Percentiles rank a stretch among this genome's conserved stretches.
phyloP scores from a whole-genome alignment of 2,888 invertebrate species.

The Alentia gelatinosa region DNA sequence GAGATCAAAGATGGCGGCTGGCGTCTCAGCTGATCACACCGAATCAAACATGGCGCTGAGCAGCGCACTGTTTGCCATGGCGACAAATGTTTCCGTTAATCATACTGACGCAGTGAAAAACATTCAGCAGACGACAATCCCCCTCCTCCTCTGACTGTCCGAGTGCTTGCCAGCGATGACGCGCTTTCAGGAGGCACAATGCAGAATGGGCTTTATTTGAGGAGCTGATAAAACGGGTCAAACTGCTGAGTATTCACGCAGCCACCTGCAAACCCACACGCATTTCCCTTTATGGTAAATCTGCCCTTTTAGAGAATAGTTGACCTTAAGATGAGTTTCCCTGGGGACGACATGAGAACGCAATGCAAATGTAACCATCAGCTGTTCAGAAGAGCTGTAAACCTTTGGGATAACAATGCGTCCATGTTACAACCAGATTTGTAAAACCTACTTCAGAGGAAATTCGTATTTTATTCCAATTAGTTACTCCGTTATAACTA shows the following conservation, averaged over 20 bases:
- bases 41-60: neutral
- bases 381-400: too few species aligned
- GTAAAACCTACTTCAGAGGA: too few species aligned
- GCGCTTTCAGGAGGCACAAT: neutral
- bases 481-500: too few species aligned
- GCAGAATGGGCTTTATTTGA: neutral
- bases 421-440: too few species aligned
- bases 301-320: too few species aligned
- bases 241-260: neutral
- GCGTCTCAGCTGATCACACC: neutral
- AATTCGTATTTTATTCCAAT: too few species aligned
- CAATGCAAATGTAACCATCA: too few species aligned
- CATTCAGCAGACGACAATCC: neutral
- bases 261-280: too few species aligned
- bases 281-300: too few species aligned
- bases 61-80: neutral
- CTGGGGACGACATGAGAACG: too few species aligned
- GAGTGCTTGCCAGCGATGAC: neutral
- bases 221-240: constrained; percentile 20
- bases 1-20: constrained; percentile 63
- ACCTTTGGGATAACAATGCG: too few species aligned
- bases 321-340: too few species aligned
- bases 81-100: constrained; percentile 48
- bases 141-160: neutral
- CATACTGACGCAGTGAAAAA: constrained; percentile 16